Conservation (phyloP, 2,888 invertebrate species). For the Asteroscopus sphinx region DNA sequence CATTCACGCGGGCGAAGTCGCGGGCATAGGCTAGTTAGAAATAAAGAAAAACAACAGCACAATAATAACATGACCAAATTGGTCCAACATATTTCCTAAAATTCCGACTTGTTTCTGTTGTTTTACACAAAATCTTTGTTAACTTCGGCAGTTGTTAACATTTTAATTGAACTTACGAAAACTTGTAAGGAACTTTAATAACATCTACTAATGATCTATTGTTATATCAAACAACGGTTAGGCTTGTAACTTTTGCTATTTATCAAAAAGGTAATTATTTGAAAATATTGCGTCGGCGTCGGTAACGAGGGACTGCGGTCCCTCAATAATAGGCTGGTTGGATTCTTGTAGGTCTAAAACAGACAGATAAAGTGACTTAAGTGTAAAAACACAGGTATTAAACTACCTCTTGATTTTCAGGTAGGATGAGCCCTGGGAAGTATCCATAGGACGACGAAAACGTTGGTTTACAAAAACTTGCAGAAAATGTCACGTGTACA, state of each 20-base stretch:
- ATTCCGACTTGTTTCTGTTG: not conserved
- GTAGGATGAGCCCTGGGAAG: too few relatives aligned
- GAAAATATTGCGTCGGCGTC: not conserved
- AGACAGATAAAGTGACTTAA: too few relatives aligned
- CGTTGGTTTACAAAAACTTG: too few relatives aligned
- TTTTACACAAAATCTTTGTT: not conserved
- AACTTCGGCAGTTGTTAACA: not conserved
- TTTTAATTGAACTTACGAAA: not conserved
- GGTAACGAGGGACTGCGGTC: not conserved
- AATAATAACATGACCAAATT: not conserved
- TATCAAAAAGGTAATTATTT: constrained; percentile 1
- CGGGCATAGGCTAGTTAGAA: too few relatives aligned
- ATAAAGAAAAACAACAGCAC: too few relatives aligned
- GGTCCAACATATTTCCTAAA: not conserved
- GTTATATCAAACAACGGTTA: constrained; percentile 1
- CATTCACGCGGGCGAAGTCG: too few relatives aligned
- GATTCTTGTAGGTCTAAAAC: too few relatives aligned
- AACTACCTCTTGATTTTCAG: too few relatives aligned
- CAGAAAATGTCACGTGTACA: too few relatives aligned
- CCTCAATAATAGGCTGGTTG: too few relatives aligned
- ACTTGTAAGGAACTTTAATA: constrained; percentile 1
- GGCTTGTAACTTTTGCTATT: constrained; percentile 7
- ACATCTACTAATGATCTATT: not conserved
- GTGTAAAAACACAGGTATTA: too few relatives aligned
- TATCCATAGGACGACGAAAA: too few relatives aligned